These are phyloP conservation scores for Megathymus violae DNA, from an alignment of 1,140 invertebrate genomes.

Conservation along the genomic window DNA sequence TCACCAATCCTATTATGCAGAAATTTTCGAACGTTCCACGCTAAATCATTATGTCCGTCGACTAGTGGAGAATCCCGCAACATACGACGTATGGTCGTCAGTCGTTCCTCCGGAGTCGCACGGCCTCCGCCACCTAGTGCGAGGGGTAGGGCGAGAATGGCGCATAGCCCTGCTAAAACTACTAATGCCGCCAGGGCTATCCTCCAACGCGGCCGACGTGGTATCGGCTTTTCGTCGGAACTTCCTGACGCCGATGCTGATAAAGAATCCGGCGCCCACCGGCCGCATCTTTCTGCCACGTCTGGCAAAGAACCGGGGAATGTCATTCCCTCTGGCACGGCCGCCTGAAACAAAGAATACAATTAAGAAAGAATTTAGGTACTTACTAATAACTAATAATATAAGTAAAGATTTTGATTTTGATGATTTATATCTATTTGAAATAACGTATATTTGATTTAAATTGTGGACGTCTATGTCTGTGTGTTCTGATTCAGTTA, in stretches of 20 bases:
- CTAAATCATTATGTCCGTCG: conserved; percentile 94
- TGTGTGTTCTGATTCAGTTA: too few species aligned
- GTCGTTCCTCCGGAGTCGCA: conserved; percentile 84
- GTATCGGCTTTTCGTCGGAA: conserved; percentile 78
- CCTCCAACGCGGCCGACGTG: conserved; percentile 74
- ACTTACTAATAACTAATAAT: too few species aligned
- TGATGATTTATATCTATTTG: too few species aligned
- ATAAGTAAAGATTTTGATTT: too few species aligned
- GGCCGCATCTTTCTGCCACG: conserved; percentile 80
- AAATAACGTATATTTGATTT: too few species aligned
- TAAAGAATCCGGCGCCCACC: conserved; percentile 76
- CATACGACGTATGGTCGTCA: conserved; percentile 84
- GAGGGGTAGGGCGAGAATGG: conserved; percentile 75
- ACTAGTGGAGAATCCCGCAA: conserved; percentile 86
- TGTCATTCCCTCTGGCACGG: conserved; percentile 78
- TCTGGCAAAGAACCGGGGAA: conserved; percentile 79
- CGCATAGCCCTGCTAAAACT: conserved; percentile 72
- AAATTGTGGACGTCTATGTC: too few species aligned
- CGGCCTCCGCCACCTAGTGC: conserved; percentile 80
- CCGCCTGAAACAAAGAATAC: conserved; percentile 66
- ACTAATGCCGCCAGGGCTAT: conserved; percentile 75
- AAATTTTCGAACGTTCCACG: conserved; percentile 93
- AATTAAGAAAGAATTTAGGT: too few species aligned
- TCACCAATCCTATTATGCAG: conserved; percentile 92
- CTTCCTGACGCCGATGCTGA: conserved; percentile 79